phyloP scores from a whole-genome alignment of 2,797 vertebrate genomes.

The Falco concolor region DNA sequence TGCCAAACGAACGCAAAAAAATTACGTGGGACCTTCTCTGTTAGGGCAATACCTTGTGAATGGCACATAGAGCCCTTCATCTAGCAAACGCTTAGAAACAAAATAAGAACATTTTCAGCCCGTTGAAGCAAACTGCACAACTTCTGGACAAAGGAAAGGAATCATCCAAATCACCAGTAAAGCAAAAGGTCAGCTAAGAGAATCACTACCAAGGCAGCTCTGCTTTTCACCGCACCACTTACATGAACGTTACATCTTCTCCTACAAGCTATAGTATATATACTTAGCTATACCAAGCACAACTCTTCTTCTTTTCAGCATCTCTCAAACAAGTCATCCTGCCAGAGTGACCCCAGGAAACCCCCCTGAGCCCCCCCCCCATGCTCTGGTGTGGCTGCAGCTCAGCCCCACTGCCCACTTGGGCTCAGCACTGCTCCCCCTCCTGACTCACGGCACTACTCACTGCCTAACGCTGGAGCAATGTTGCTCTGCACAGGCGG shows the following conservation, averaged over 20 bases:
- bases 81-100: background rate
- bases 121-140: background rate
- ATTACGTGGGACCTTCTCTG: background rate
- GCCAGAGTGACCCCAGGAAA: background rate
- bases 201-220: background rate
- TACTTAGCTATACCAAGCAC: background rate
- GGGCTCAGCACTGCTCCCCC: background rate
- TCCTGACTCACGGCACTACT: background rate
- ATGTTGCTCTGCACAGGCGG: background rate
- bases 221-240: background rate
- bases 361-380: background rate
- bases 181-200: background rate
- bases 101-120: background rate
- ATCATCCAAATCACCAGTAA: background rate
- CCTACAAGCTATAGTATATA: too few relatives aligned
- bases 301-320: background rate
- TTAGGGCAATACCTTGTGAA: background rate
- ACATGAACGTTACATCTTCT: background rate
- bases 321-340: rapidly evolving
- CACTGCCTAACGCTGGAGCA: background rate
- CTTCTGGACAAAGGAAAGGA: background rate
- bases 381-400: rapidly evolving
- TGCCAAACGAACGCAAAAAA: background rate
- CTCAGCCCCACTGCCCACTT: background rate
- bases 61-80: background rate